Percentiles rank a stretch among this genome's conserved stretches.
Evolutionary conservation across 2,888 invertebrate genomes (phyloP).

Genomic region (Cordilura impudica): DNA sequence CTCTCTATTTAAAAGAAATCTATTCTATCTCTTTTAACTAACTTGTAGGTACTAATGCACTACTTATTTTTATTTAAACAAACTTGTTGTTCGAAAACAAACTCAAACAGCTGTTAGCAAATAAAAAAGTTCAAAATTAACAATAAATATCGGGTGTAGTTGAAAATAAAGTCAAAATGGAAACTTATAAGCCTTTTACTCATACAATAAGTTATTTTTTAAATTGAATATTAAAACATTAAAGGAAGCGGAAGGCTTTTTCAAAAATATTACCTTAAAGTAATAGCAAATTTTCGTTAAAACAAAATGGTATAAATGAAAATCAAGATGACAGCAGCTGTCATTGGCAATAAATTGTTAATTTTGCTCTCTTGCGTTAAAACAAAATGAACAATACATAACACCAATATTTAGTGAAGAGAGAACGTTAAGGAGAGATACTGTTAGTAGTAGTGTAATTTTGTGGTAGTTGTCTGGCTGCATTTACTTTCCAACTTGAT

Average conservation of each 20-base stretch:
- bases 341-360: slow-evolving; percentile 1
- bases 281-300: neutral
- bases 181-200: neutral
- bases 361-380: neutral
- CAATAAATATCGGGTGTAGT: neutral
- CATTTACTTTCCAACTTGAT: slow-evolving; percentile 55
- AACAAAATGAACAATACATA: neutral
- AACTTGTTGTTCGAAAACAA: slow-evolving; percentile 11
- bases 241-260: neutral
- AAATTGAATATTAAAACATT: neutral
- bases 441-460: slow-evolving; percentile 39
- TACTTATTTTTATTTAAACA: slow-evolving; percentile 11
- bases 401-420: neutral
- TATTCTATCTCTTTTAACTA: neutral
- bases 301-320: slow-evolving; percentile 9
- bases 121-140: slow-evolving; percentile 2
- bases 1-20: no score
- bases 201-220: neutral
- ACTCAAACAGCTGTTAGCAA: slow-evolving; percentile 46
- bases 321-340: neutral
- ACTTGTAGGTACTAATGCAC: slow-evolving; percentile 25
- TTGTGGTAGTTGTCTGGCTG: slow-evolving; percentile 51
- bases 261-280: neutral
- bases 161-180: neutral
- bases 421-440: neutral